phyloP scores from a whole-genome alignment of 2,113 vertebrate genomes.

The Rhabdornis inornatus region DNA sequence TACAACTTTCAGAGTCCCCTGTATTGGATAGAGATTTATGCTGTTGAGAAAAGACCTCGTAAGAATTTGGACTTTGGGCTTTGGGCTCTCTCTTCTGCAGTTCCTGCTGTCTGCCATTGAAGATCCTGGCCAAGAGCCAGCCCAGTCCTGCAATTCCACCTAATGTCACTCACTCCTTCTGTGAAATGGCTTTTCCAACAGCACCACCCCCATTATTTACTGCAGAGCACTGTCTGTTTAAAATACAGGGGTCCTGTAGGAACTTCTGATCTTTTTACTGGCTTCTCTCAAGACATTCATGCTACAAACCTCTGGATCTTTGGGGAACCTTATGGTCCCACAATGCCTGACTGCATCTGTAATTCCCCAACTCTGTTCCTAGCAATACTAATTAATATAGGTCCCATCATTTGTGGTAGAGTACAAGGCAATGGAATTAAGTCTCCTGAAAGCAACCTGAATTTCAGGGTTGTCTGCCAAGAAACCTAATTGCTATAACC shows the following conservation, averaged over 20 bases:
- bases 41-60: not conserved
- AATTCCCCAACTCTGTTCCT: not conserved
- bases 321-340: not conserved
- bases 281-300: not conserved
- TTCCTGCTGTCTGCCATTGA: not conserved
- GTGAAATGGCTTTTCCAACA: not conserved
- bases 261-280: not conserved
- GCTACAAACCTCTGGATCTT: not conserved
- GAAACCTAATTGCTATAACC: conserved; percentile 2
- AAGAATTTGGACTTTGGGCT: not conserved
- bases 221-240: not conserved
- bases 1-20: not conserved
- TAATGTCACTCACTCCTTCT: not conserved
- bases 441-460: not conserved
- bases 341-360: not conserved
- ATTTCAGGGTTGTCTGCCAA: conserved; percentile 22
- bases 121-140: not conserved
- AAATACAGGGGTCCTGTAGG: not conserved
- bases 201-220: not conserved
- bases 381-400: not conserved
- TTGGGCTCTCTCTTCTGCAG: not conserved
- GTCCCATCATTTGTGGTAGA: not conserved
- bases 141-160: too few relatives aligned
- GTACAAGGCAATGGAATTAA: not conserved
- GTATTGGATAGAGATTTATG: not conserved